Conservation (phyloP, 2,113 vertebrate genomes). For the Erythrocercus mccallii region DNA sequence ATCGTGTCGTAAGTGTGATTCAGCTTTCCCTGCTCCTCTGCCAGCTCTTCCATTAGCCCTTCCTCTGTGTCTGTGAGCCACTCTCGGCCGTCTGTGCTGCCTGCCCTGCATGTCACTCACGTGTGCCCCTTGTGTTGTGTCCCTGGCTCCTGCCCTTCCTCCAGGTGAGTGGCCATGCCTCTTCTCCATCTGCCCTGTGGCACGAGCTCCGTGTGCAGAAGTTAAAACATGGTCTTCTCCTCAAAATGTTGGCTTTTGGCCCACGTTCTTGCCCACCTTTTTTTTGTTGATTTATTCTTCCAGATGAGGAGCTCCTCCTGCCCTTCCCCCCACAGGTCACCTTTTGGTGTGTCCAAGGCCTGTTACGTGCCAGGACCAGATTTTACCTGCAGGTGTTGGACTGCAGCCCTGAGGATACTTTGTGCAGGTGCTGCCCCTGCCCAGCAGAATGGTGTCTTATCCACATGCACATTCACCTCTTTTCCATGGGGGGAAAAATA, state of each 20-base stretch:
- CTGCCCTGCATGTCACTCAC: not conserved
- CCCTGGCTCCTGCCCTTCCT: not conserved
- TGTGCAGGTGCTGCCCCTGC: not conserved
- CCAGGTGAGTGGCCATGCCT: not conserved
- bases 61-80: not conserved
- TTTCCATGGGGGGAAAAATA: accelerated
- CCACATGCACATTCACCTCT: not conserved
- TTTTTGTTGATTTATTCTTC: not conserved
- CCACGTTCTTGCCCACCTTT: not conserved
- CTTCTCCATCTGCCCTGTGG: not conserved
- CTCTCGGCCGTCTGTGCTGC: not conserved
- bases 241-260: not conserved
- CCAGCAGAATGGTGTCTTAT: not conserved
- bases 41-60: conserved; percentile 15
- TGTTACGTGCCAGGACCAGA: not conserved
- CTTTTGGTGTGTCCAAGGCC: not conserved
- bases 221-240: not conserved
- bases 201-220: accelerated
- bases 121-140: not conserved
- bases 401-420: not conserved
- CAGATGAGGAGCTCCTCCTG: not conserved
- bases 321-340: not conserved
- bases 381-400: not conserved
- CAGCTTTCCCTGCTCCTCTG: conserved; percentile 8
- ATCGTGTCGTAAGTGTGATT: conserved; percentile 39